Percentiles rank a stretch among this genome's conserved stretches.
Conservation (phyloP, 2,113 vertebrate genomes). For the Sterna hirundo region DNA sequence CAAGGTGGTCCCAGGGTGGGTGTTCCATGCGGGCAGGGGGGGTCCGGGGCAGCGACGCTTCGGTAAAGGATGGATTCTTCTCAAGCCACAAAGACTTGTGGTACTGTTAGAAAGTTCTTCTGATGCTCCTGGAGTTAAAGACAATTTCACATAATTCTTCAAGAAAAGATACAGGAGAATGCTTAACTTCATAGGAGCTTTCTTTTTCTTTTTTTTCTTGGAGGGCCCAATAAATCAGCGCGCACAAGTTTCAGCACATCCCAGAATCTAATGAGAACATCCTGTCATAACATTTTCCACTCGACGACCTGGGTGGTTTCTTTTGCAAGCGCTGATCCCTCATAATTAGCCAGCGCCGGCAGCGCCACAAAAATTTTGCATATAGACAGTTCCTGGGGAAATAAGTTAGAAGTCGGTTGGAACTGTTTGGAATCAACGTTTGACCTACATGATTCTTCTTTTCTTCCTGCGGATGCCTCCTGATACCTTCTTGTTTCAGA, state of each 20-base stretch:
- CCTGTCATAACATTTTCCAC: background rate
- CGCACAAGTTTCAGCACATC: background rate
- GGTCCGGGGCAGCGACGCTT: background rate
- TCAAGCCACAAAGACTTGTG: background rate
- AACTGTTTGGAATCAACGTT: background rate
- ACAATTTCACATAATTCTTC: background rate
- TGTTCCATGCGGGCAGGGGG: background rate
- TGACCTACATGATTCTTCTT: background rate
- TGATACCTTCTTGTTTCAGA: too few relatives aligned
- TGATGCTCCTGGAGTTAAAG: background rate
- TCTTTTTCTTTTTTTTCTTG: background rate
- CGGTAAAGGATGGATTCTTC: background rate
- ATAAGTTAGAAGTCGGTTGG: background rate
- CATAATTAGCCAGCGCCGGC: background rate
- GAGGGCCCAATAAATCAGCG: background rate
- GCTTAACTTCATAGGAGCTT: background rate
- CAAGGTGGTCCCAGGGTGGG: background rate
- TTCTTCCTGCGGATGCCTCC: background rate
- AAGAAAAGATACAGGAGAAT: background rate
- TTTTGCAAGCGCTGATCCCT: background rate
- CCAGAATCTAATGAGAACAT: background rate
- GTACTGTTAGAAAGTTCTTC: background rate
- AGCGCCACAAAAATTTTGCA: background rate
- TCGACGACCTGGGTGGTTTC: background rate
- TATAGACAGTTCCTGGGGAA: background rate